Evolutionary conservation across 2,113 vertebrate species (phyloP).

Genomic region (Stegastes partitus): DNA sequence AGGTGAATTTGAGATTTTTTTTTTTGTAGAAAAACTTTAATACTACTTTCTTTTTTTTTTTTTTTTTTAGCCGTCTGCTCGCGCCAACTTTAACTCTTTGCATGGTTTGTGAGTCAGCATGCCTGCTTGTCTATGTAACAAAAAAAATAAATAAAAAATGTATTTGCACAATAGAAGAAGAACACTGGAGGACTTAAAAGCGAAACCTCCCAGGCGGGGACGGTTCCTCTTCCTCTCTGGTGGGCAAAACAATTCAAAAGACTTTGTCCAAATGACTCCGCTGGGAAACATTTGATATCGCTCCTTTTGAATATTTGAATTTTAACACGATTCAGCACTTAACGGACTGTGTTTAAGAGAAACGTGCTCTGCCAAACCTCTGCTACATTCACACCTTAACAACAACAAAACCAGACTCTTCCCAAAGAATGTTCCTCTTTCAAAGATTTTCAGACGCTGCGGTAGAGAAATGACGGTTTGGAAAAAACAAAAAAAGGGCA

Average conservation of each 20-base stretch:
- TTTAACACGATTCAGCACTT: slow-evolving; percentile 74
- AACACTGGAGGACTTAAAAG: slow-evolving; percentile 75
- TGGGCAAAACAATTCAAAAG: slow-evolving; percentile 61
- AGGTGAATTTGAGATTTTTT: slow-evolving; percentile 11
- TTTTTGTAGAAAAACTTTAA: slow-evolving; percentile 60
- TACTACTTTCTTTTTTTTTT: slow-evolving; percentile 48
- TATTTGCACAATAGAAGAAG: slow-evolving; percentile 83
- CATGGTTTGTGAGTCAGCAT: slow-evolving; percentile 85
- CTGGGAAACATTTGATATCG: slow-evolving; percentile 69
- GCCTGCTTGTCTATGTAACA: slow-evolving; percentile 83
- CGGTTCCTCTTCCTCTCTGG: slow-evolving; percentile 59
- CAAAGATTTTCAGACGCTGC: slow-evolving; percentile 40
- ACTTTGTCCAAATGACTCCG: slow-evolving; percentile 68
- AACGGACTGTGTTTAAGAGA: slow-evolving; percentile 70
- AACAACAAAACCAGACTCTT: slow-evolving; percentile 59
- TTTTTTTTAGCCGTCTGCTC: slow-evolving; percentile 64
- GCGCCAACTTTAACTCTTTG: slow-evolving; percentile 81
- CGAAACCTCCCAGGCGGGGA: slow-evolving; percentile 51
- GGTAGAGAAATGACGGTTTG: slow-evolving; percentile 45
- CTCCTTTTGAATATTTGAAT: slow-evolving; percentile 68
- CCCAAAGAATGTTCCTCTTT: slow-evolving; percentile 81
- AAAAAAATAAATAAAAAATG: slow-evolving; percentile 78
- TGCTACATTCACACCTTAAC: slow-evolving; percentile 61
- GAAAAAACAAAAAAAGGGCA: slow-evolving; percentile 66
- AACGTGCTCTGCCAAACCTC: slow-evolving; percentile 71